These are phyloP conservation scores for Drosophila bocqueti DNA, from an alignment of 1,140 invertebrate genomes.

Conservation along the genomic window DNA sequence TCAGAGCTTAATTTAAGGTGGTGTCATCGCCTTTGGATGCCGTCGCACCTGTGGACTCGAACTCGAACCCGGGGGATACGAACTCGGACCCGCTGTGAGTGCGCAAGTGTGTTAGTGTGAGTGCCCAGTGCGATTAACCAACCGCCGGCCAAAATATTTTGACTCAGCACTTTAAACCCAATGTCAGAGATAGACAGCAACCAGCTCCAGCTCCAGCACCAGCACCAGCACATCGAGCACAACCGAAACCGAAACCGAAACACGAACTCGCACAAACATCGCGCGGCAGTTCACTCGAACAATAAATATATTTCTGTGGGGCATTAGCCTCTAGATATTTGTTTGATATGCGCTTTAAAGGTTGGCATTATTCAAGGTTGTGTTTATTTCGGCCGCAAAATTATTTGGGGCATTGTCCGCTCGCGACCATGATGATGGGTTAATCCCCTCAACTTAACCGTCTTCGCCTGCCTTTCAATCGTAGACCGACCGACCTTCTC, in stretches of 20 bases:
- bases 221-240: not conserved
- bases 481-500: too few relatives aligned
- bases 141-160: conserved; percentile 62
- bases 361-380: conserved; percentile 54
- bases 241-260: conserved; percentile 27
- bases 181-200: conserved; percentile 60
- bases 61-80: not conserved
- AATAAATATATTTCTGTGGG: conserved; percentile 44
- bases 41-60: conserved; percentile 21
- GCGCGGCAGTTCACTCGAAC: conserved; percentile 4
- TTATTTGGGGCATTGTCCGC: conserved; percentile 57
- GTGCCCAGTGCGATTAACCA: conserved; percentile 41
- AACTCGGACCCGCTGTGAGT: conserved; percentile 1
- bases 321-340: conserved; percentile 58
- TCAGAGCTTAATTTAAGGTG: conserved; percentile 1
- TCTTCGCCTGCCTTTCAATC: not conserved
- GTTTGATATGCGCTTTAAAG: conserved; percentile 57
- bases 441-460: conserved; percentile 10
- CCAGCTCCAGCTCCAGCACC: too few relatives aligned
- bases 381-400: conserved; percentile 50
- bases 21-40: conserved; percentile 10
- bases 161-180: conserved; percentile 70
- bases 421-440: conserved; percentile 35
- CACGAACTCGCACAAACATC: conserved; percentile 33
- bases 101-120: not conserved